Conservation (phyloP, 2,113 vertebrate species). For the Nycticorax nycticorax region DNA sequence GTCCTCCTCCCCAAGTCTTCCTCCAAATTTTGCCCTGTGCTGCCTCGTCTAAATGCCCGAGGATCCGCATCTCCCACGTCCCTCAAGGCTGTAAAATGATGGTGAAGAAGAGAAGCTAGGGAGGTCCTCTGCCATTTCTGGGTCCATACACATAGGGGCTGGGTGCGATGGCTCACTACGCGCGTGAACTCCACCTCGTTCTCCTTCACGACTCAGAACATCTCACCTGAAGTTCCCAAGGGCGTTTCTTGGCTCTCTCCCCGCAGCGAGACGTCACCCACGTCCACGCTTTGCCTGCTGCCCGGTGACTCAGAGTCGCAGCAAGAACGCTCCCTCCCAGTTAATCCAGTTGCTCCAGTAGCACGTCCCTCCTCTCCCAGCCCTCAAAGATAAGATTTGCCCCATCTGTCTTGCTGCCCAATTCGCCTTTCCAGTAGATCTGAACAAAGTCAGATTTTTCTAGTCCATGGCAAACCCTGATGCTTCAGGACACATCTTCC, state of each 20-base stretch:
- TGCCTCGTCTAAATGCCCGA: neutral
- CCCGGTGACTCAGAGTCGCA: neutral
- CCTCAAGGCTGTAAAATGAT: neutral
- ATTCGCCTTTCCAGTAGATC: neutral
- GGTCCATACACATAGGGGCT: rapidly evolving
- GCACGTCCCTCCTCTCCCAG: neutral
- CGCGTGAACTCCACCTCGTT: neutral
- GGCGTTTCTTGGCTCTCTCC: neutral
- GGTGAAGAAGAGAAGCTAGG: neutral
- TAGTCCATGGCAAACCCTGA: neutral
- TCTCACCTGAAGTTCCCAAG: neutral
- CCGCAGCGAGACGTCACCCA: neutral
- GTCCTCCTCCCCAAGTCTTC: neutral
- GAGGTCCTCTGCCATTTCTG: neutral
- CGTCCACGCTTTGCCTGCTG: neutral
- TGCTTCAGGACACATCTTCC: neutral
- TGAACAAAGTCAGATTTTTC: neutral
- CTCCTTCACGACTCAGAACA: neutral
- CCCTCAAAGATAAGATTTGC: neutral
- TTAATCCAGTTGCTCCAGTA: neutral
- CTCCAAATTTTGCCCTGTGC: neutral
- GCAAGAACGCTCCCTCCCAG: neutral
- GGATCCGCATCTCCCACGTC: neutral
- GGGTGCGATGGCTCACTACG: rapidly evolving
- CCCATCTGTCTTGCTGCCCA: neutral